Evolutionary conservation across 1,140 invertebrate species (phyloP).

Genomic region (Drosophila kohkoa): DNA sequence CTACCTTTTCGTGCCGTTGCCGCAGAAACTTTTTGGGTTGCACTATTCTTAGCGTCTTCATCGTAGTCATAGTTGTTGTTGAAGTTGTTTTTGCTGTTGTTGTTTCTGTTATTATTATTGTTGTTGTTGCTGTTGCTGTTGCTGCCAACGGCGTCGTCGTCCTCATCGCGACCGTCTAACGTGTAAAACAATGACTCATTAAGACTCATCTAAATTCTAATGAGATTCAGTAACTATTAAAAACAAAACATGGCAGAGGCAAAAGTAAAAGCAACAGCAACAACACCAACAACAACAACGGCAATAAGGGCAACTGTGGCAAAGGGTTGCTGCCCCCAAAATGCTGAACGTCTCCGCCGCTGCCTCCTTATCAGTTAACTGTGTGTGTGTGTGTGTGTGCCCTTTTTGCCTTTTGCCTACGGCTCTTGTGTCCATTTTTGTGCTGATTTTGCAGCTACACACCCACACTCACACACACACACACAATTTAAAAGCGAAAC

Average conservation of each 20-base stretch:
- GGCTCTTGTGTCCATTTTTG: conserved; percentile 65
- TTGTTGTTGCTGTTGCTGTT: background rate
- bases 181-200: conserved; percentile 85
- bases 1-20: conserved; percentile 72
- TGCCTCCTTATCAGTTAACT: conserved; percentile 51
- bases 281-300: conserved; percentile 25
- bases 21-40: conserved; percentile 59
- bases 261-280: conserved; percentile 26
- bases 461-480: no score
- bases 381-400: no score
- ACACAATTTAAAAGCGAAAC: conserved; percentile 41
- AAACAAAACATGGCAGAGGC: conserved; percentile 77
- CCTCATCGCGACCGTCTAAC: conserved; percentile 62
- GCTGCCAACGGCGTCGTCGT: conserved; percentile 41
- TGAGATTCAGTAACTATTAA: conserved; percentile 84
- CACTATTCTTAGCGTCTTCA: conserved; percentile 47
- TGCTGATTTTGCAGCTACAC: conserved; percentile 66
- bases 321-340: conserved; percentile 72
- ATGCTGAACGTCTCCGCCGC: conserved; percentile 9
- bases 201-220: conserved; percentile 85
- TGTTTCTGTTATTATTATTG: conserved; percentile 20
- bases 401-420: conserved; percentile 26
- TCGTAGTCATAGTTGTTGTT: conserved; percentile 19
- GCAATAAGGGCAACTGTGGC: conserved; percentile 55
- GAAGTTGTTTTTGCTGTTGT: background rate